These are phyloP conservation scores for Adela reaumurella DNA, from an alignment of 2,888 invertebrate species.

Conservation along the genomic window DNA sequence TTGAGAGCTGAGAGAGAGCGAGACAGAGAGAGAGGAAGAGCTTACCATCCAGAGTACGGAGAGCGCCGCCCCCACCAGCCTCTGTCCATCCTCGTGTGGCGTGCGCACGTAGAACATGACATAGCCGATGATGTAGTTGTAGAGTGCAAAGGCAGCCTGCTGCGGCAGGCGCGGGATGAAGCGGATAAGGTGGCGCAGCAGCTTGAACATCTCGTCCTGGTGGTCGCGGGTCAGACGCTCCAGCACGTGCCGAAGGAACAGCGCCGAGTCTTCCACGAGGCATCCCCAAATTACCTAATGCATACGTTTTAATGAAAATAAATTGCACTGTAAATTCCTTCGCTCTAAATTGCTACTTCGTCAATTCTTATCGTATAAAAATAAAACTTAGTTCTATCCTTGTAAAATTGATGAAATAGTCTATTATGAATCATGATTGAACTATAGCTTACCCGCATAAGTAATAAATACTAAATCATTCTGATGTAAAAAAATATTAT, in stretches of 20 bases:
- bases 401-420: too few species aligned
- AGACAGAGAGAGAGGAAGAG: conserved; percentile 9
- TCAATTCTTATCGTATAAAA: too few species aligned
- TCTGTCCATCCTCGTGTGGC: conserved; percentile 93
- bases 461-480: too few species aligned
- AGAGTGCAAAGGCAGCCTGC: conserved; percentile 96
- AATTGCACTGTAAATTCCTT: too few species aligned
- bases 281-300: conserved; percentile 92
- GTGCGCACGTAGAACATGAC: conserved; percentile 99
- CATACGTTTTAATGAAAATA: too few species aligned
- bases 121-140: conserved; percentile 98
- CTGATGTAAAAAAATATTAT: too few species aligned
- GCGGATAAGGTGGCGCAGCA: conserved; percentile 85
- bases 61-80: conserved; percentile 90
- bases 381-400: too few species aligned
- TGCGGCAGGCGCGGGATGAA: conserved; percentile 91
- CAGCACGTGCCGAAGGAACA: conserved; percentile 92
- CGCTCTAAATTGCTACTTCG: too few species aligned
- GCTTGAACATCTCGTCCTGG: conserved; percentile 92
- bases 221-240: conserved; percentile 92
- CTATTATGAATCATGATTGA: too few species aligned
- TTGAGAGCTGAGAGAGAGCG: neutral
- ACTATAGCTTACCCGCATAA: too few species aligned
- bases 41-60: conserved; percentile 94
- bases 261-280: conserved; percentile 93